Conservation (phyloP, 2,797 vertebrate species). For the Crocodylus rhombifer region DNA sequence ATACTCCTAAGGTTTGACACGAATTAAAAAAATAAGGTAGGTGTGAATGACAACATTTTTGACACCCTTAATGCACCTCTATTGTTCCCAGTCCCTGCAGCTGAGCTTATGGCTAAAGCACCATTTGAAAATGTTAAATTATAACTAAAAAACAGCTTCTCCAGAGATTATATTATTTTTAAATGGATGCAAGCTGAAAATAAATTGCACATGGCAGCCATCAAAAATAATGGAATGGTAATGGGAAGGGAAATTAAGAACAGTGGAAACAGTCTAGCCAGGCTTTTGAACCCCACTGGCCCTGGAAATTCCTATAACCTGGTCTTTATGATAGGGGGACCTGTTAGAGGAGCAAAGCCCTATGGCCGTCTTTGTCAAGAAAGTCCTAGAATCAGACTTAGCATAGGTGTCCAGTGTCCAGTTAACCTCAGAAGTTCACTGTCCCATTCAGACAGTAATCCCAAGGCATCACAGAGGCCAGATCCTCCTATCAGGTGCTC, state of each 20-base stretch:
- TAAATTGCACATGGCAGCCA: neutral
- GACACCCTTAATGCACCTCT: neutral
- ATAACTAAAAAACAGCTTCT: neutral
- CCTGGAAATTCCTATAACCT: fast-evolving
- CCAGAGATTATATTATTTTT: neutral
- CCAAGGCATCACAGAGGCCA: fast-evolving
- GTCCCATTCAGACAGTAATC: neutral
- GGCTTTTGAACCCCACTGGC: fast-evolving
- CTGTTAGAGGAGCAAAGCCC: fast-evolving
- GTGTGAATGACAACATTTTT: neutral
- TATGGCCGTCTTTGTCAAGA: neutral
- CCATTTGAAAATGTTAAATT: neutral
- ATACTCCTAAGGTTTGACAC: constrained; percentile 15
- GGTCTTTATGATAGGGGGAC: fast-evolving
- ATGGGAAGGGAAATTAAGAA: neutral
- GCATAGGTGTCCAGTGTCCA: neutral
- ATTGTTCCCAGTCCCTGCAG: neutral
- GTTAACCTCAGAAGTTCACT: neutral
- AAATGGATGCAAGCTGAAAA: neutral
- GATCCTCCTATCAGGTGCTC: fast-evolving
- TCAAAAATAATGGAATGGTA: neutral
- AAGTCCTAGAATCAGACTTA: too few relatives aligned
- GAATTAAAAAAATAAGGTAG: constrained; percentile 19
- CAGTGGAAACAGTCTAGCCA: neutral
- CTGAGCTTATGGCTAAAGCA: fast-evolving